Percentiles rank a stretch among this genome's conserved stretches.
phyloP scores from a whole-genome alignment of 2,797 vertebrate genomes.

The Anguilla megastoma region DNA sequence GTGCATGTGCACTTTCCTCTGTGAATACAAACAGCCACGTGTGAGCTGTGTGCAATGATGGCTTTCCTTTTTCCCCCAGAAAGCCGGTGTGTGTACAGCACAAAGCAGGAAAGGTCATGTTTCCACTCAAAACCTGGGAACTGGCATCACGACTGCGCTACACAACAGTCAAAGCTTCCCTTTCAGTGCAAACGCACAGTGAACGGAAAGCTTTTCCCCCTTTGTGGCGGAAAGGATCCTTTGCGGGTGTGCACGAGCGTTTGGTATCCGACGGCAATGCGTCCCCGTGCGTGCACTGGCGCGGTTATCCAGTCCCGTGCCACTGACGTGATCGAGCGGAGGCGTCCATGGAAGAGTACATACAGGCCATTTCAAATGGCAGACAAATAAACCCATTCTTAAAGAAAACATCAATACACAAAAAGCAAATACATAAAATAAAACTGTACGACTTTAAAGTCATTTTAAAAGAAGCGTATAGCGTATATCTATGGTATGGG shows the following conservation, averaged over 20 bases:
- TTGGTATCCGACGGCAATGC: constrained; percentile 37
- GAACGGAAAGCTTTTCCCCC: constrained; percentile 81
- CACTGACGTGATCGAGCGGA: background rate
- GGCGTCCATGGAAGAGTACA: constrained; percentile 42
- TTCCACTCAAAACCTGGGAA: constrained; percentile 97
- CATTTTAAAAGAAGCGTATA: background rate
- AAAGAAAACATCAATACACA: constrained; percentile 35
- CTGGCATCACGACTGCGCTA: constrained; percentile 95
- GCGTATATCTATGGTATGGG: constrained; percentile 41
- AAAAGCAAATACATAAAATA: background rate
- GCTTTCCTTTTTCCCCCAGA: constrained; percentile 91
- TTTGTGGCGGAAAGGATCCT: constrained; percentile 75
- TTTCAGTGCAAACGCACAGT: constrained; percentile 88
- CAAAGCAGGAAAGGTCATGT: constrained; percentile 85
- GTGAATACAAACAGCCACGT: constrained; percentile 89
- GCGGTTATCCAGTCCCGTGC: constrained; percentile 70
- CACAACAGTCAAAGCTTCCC: constrained; percentile 91
- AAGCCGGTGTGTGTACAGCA: constrained; percentile 96
- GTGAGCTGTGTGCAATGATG: constrained; percentile 84
- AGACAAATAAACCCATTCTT: constrained; percentile 13
- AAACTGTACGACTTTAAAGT: background rate
- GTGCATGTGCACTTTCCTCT: constrained; percentile 80
- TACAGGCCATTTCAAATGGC: constrained; percentile 31
- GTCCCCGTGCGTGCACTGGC: constrained; percentile 56
- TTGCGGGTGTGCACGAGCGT: constrained; percentile 74